A percentile compares a stretch with the other conserved stretches of the same genome.
Evolutionary conservation across 2,888 invertebrate genomes (phyloP).

Genomic region (Helleia helle): DNA sequence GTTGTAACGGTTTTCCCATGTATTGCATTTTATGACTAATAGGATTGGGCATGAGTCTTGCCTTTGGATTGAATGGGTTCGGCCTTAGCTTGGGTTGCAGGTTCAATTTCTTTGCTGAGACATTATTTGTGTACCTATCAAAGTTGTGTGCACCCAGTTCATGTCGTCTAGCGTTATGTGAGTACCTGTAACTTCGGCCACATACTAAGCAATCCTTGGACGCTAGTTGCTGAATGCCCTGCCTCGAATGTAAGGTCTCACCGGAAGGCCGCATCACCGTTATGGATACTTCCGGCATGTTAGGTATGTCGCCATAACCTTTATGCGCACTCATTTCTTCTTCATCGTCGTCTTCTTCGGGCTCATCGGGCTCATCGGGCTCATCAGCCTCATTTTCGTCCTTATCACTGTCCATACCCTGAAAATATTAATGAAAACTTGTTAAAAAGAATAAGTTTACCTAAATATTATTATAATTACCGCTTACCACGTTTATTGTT

Average conservation of each 20-base stretch:
- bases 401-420: conserved; percentile 63
- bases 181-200: conserved; percentile 63
- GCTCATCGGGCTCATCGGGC: conserved; percentile 41
- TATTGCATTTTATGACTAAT: conserved; percentile 62
- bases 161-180: conserved; percentile 66
- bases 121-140: conserved; percentile 67
- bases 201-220: conserved; percentile 68
- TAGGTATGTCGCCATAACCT: conserved; percentile 36
- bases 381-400: conserved; percentile 46
- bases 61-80: conserved; percentile 66
- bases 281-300: conserved; percentile 64
- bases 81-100: conserved; percentile 61
- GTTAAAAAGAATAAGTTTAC: neutral
- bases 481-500: too few relatives aligned
- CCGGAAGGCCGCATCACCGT: conserved; percentile 63
- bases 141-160: conserved; percentile 64
- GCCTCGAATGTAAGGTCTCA: conserved; percentile 55
- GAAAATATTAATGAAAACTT: conserved; percentile 24
- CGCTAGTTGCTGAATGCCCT: conserved; percentile 65
- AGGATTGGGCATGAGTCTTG: conserved; percentile 64
- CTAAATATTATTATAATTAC: too few relatives aligned
- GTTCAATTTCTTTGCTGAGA: conserved; percentile 42
- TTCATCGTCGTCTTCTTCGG: conserved; percentile 41
- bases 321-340: conserved; percentile 37
- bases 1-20: conserved; percentile 40